phyloP scores from a whole-genome alignment of 2,888 invertebrate species.

The Hyppa rectilinea region DNA sequence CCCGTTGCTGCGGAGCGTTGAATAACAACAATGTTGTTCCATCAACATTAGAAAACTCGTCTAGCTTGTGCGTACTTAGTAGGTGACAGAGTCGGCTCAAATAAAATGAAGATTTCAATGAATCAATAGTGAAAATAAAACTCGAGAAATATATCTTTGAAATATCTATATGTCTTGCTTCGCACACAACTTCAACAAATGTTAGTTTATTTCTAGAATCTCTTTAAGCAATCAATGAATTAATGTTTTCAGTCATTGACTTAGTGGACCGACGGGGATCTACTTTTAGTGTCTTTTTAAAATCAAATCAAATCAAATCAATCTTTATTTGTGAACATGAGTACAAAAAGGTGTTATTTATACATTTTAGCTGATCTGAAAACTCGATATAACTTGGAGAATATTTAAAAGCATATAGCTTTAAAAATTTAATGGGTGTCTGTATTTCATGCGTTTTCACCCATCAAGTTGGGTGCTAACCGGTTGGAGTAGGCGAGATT shows the following conservation, averaged over 20 bases:
- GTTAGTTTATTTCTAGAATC: not conserved
- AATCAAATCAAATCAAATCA: no score
- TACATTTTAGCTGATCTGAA: no score
- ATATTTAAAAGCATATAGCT: slow-evolving; percentile 40
- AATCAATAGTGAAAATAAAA: not conserved
- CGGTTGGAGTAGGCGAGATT: slow-evolving; percentile 45
- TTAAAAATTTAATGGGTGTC: slow-evolving; percentile 36
- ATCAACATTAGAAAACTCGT: slow-evolving; percentile 11
- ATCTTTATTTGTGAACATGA: no score
- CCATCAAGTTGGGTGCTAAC: slow-evolving; percentile 50
- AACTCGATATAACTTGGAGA: slow-evolving; percentile 18
- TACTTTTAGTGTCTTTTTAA: no score
- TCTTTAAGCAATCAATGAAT: slow-evolving; percentile 2
- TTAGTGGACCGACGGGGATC: no score
- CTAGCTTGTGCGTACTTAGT: not conserved
- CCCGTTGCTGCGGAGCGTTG: not conserved
- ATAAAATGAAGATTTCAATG: not conserved
- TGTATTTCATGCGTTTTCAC: slow-evolving; percentile 63
- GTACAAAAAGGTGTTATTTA: no score
- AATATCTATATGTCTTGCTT: not conserved
- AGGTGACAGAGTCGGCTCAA: not conserved
- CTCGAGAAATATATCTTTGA: not conserved
- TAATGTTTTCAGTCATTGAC: slow-evolving; percentile 9
- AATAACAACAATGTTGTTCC: slow-evolving; percentile 15
- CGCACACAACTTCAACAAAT: not conserved